These are phyloP conservation scores for Bombus sylvicola DNA, from an alignment of 1,140 invertebrate genomes.

Conservation along the genomic window DNA sequence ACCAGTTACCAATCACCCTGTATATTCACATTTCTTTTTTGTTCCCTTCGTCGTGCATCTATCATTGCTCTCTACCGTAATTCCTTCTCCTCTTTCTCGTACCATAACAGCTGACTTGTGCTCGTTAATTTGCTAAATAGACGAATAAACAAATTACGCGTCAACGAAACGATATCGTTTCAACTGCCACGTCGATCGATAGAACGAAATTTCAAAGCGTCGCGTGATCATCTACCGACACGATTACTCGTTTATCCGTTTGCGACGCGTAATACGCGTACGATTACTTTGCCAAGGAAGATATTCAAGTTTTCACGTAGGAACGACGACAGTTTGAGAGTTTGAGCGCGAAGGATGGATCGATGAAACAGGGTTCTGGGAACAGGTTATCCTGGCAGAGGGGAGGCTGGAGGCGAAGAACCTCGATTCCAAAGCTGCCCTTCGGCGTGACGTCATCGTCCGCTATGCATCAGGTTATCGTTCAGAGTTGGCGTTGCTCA, in stretches of 20 bases:
- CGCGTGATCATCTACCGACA: neutral
- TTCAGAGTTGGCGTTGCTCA: slow-evolving; percentile 16
- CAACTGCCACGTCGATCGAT: too few species aligned
- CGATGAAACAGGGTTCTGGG: slow-evolving; percentile 17
- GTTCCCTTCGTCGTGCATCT: too few species aligned
- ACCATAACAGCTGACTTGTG: too few species aligned
- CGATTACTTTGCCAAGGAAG: too few species aligned
- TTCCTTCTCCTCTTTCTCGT: too few species aligned
- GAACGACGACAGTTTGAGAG: neutral
- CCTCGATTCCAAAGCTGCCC: slow-evolving; percentile 45
- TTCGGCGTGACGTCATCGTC: slow-evolving; percentile 52
- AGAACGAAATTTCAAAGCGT: too few species aligned
- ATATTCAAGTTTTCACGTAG: neutral
- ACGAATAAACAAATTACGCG: too few species aligned
- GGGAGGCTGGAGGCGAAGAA: slow-evolving; percentile 37
- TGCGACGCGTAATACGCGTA: neutral
- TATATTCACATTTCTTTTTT: too few species aligned
- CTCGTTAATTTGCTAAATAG: too few species aligned
- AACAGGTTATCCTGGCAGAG: slow-evolving; percentile 58
- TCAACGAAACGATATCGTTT: too few species aligned
- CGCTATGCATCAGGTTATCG: slow-evolving; percentile 44
- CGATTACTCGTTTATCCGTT: neutral
- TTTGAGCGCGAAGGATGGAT: slow-evolving; percentile 17
- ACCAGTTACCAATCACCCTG: too few species aligned
- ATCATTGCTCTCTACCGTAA: too few species aligned